Evolutionary conservation across 2,113 vertebrate genomes (phyloP).

Genomic region (Hepsetus odoe): DNA sequence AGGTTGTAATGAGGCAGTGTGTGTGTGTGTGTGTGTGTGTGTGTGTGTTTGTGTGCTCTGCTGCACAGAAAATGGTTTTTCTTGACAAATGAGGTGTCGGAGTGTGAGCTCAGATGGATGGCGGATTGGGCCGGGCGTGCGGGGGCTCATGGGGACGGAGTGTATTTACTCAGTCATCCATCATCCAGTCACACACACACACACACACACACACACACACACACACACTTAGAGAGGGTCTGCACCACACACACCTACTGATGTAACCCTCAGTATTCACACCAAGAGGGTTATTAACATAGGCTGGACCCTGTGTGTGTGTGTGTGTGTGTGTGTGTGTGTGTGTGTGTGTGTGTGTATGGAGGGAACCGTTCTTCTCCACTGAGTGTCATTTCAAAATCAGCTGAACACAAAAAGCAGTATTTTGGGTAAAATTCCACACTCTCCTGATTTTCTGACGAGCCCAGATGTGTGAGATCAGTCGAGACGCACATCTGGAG

Average conservation of each 20-base stretch:
- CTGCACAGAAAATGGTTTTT: slow-evolving; percentile 66
- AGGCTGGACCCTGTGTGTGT: not conserved
- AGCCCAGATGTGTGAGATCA: no score
- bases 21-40: slow-evolving; percentile 35
- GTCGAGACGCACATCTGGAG: no score
- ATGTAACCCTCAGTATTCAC: slow-evolving; percentile 67
- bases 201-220: slow-evolving; percentile 63
- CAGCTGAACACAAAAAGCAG: no score
- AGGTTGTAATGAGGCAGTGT: slow-evolving; percentile 30
- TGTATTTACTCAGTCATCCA: slow-evolving; percentile 71
- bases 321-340: slow-evolving; percentile 21
- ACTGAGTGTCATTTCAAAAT: not conserved
- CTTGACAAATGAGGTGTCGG: slow-evolving; percentile 69
- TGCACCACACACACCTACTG: slow-evolving; percentile 65
- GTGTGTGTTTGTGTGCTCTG: slow-evolving; percentile 49
- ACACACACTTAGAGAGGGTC: slow-evolving; percentile 65
- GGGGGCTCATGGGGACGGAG: slow-evolving; percentile 67
- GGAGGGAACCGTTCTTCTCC: no score
- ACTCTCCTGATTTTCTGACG: no score
- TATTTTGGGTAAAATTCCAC: no score
- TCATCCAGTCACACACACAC: slow-evolving; percentile 71
- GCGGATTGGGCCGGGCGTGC: slow-evolving; percentile 60
- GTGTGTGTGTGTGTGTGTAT: slow-evolving; percentile 10
- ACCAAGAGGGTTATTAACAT: slow-evolving; percentile 41
- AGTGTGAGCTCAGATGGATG: slow-evolving; percentile 64